A percentile compares a stretch with the other conserved stretches of the same genome.
Conservation (phyloP, 2,113 vertebrate genomes). For the Pterocles gutturalis region DNA sequence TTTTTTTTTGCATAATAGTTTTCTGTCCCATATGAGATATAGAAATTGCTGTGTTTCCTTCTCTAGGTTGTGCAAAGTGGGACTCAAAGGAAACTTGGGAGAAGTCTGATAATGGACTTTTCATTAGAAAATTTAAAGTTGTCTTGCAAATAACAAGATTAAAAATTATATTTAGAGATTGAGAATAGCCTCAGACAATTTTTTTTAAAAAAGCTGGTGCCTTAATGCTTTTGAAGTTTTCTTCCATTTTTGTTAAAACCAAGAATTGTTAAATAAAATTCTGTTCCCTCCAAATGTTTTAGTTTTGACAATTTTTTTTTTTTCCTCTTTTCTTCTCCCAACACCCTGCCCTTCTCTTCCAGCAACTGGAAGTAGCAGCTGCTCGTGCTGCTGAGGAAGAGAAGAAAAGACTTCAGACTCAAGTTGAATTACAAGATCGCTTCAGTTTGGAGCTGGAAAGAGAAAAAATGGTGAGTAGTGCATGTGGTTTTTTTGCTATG, state of each 20-base stretch:
- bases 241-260: background rate
- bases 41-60: background rate
- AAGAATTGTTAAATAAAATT: background rate
- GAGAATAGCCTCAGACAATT: background rate
- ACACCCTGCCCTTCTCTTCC: background rate
- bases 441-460: conserved; percentile 92
- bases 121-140: background rate
- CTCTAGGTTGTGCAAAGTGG: background rate
- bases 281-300: background rate
- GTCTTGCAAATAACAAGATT: background rate
- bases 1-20: background rate
- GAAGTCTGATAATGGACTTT: background rate
- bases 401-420: conserved; percentile 88
- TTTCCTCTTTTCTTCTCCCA: background rate
- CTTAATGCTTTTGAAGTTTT: background rate
- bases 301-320: background rate
- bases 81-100: background rate
- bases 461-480: conserved; percentile 86
- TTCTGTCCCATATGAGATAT: background rate
- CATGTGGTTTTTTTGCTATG: rapidly evolving
- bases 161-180: background rate
- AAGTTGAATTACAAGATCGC: conserved; percentile 91
- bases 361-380: conserved; percentile 94
- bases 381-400: conserved; percentile 89
- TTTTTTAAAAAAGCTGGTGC: background rate